Evolutionary conservation across 1,140 invertebrate species (phyloP).

Genomic region (Berghia stephanieae): DNA sequence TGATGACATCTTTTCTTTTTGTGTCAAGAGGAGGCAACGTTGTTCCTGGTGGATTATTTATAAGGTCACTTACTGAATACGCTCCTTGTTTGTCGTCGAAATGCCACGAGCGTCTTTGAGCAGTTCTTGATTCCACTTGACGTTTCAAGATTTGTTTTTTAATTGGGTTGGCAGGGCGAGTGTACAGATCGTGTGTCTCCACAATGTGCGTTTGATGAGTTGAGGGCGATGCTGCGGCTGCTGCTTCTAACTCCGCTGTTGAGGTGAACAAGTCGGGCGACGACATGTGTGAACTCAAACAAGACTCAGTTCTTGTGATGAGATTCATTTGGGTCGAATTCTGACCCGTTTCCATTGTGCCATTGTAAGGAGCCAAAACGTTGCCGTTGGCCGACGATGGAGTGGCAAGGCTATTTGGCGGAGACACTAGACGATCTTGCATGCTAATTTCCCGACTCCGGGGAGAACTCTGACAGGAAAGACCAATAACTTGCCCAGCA

Average conservation of each 20-base stretch:
- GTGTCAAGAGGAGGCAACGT: not conserved
- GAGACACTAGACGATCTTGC: slow-evolving; percentile 17
- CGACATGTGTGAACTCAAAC: slow-evolving; percentile 14
- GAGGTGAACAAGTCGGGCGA: slow-evolving; percentile 5
- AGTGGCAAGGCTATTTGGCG: not conserved
- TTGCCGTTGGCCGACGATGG: not conserved
- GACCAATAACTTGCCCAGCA: slow-evolving; percentile 18
- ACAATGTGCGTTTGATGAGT: not conserved
- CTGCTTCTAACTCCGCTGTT: too few relatives aligned
- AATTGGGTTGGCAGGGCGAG: not conserved
- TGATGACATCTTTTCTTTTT: not conserved
- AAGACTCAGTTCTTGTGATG: slow-evolving; percentile 24
- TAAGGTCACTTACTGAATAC: slow-evolving; percentile 4
- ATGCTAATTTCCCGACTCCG: not conserved
- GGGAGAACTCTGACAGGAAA: slow-evolving; percentile 21
- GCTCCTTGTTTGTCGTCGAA: slow-evolving; percentile 10
- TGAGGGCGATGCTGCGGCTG: not conserved
- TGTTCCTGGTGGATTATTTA: not conserved
- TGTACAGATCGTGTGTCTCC: not conserved
- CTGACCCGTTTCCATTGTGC: too few relatives aligned
- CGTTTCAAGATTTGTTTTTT: not conserved
- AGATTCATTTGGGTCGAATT: too few relatives aligned
- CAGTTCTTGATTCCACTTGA: slow-evolving; percentile 5
- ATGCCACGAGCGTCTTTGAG: slow-evolving; percentile 17
- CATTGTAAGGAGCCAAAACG: too few relatives aligned